phyloP scores from a whole-genome alignment of 2,888 invertebrate species.

The Timandra comae region DNA sequence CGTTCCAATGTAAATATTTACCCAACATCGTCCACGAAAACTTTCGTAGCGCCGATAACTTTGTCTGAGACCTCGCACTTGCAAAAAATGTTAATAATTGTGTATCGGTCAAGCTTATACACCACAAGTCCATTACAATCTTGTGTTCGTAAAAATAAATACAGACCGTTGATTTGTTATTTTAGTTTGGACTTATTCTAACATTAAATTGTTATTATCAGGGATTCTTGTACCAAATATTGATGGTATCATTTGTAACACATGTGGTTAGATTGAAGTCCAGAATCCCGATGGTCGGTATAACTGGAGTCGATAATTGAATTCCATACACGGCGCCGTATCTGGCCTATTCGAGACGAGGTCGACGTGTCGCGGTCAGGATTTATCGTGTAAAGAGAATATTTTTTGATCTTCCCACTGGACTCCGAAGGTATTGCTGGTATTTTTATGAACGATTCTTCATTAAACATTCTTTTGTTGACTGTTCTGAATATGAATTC shows the following conservation, averaged over 20 bases:
- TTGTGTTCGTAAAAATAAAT: slow-evolving; percentile 1
- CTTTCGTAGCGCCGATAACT: slow-evolving; percentile 57
- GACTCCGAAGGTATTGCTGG: slow-evolving; percentile 47
- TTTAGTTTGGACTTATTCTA: too few relatives aligned
- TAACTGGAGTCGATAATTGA: slow-evolving; percentile 55
- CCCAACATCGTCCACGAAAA: slow-evolving; percentile 54
- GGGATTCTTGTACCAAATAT: too few relatives aligned
- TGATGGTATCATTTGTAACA: slow-evolving; percentile 12
- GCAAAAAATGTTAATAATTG: slow-evolving; percentile 45
- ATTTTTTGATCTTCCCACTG: slow-evolving; percentile 59
- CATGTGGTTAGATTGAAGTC: slow-evolving; percentile 16
- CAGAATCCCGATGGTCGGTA: slow-evolving; percentile 40
- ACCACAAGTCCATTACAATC: slow-evolving; percentile 6
- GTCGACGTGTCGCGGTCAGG: slow-evolving; percentile 48
- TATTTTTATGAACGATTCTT: slow-evolving; percentile 51
- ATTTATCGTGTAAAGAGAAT: slow-evolving; percentile 61
- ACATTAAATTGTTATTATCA: too few relatives aligned
- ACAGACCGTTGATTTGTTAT: too few relatives aligned
- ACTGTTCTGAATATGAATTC: slow-evolving; percentile 10
- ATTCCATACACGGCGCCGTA: slow-evolving; percentile 51
- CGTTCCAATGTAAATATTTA: slow-evolving; percentile 66
- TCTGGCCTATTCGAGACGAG: slow-evolving; percentile 38
- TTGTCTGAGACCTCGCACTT: slow-evolving; percentile 41
- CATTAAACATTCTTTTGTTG: slow-evolving; percentile 39
- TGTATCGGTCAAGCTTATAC: slow-evolving; percentile 24